phyloP scores from a whole-genome alignment of 2,888 invertebrate genomes.

The Gandaritis pyraliata region DNA sequence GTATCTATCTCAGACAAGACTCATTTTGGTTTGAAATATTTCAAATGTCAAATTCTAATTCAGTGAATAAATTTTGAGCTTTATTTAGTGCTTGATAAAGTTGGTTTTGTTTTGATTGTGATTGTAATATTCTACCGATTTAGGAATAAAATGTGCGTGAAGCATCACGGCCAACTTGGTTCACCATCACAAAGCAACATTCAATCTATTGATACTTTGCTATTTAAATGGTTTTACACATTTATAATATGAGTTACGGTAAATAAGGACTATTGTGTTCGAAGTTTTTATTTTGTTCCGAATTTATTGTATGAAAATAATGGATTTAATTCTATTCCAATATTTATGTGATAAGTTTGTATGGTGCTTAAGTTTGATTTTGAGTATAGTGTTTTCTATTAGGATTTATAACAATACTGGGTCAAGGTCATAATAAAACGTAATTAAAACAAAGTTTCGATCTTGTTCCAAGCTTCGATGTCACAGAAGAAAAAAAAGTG shows the following conservation, averaged over 20 bases:
- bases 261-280: conserved; percentile 75
- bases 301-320: conserved; percentile 81
- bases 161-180: conserved; percentile 82
- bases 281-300: conserved; percentile 72
- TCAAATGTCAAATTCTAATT: not conserved
- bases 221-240: conserved; percentile 84
- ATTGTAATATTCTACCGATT: conserved; percentile 50
- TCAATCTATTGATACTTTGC: conserved; percentile 78
- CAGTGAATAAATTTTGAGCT: conserved; percentile 35
- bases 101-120: conserved; percentile 38
- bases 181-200: conserved; percentile 81
- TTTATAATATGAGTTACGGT: conserved; percentile 82
- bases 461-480: no score
- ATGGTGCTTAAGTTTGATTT: conserved; percentile 29
- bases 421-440: no score
- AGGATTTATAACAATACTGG: conserved; percentile 16
- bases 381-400: conserved; percentile 20
- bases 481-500: no score
- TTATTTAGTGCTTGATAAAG: conserved; percentile 24
- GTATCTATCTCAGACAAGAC: conserved; percentile 3
- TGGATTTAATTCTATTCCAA: conserved; percentile 79
- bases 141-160: conserved; percentile 80
- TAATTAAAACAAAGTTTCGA: no score
- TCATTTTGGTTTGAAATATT: conserved; percentile 29
- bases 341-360: conserved; percentile 60